Evolutionary conservation across 2,113 vertebrate genomes (phyloP).

Genomic region (Chaetorhynchus papuensis): DNA sequence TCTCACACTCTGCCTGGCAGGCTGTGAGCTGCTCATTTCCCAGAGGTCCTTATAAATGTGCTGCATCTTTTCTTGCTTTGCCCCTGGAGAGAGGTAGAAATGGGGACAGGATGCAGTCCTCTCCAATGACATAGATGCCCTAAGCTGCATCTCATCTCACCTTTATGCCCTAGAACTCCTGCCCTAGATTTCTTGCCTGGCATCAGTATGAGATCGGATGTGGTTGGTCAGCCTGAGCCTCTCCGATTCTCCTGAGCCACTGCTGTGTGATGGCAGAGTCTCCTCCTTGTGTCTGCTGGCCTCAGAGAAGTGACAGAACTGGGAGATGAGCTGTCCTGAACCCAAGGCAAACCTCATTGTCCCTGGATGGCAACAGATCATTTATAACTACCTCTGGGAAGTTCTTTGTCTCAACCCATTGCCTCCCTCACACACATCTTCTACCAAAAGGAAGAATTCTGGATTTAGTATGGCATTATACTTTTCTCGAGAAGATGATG

Average conservation of each 20-base stretch:
- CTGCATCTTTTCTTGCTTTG: neutral
- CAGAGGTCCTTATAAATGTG: constrained; percentile 44
- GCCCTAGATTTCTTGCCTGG: neutral
- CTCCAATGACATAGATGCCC: neutral
- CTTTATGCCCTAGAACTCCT: neutral
- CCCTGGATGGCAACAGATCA: neutral
- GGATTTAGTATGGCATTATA: neutral
- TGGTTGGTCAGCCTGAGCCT: neutral
- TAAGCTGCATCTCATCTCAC: neutral
- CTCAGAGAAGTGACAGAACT: neutral
- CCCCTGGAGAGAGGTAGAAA: neutral
- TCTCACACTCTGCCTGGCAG: neutral
- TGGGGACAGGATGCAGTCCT: neutral
- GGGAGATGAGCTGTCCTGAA: neutral
- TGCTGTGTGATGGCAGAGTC: neutral
- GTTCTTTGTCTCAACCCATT: neutral
- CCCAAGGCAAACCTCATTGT: neutral
- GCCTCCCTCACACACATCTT: neutral
- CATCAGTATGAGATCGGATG: neutral
- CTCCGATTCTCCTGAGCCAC: neutral
- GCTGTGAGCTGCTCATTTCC: neutral
- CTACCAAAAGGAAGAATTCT: neutral
- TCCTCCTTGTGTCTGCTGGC: neutral
- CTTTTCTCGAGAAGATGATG: neutral
- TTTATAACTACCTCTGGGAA: constrained; percentile 54